A percentile compares a stretch with the other conserved stretches of the same genome.
Evolutionary conservation across 2,113 vertebrate genomes (phyloP).

Genomic region (Tetraodon nigroviridis): DNA sequence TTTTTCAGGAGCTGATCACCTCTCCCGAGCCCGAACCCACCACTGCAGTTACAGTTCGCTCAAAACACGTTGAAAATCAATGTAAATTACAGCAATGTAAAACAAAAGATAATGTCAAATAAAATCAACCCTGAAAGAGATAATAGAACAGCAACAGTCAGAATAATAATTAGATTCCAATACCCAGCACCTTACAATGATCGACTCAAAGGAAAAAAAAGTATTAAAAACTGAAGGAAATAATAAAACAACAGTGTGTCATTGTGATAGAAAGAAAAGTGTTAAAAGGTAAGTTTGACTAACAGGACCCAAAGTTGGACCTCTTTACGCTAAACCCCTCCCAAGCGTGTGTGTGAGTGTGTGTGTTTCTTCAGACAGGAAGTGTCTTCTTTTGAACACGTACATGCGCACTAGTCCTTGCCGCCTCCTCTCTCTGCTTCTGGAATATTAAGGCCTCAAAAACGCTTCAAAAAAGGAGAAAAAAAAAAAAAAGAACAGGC

Average conservation of each 20-base stretch:
- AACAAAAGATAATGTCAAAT: slow-evolving; percentile 60
- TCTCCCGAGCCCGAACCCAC: slow-evolving; percentile 63
- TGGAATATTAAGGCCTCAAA: slow-evolving; percentile 25
- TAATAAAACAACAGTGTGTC: slow-evolving; percentile 55
- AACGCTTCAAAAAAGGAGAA: neutral
- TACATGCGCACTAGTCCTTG: slow-evolving; percentile 13
- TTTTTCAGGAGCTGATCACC: slow-evolving; percentile 64
- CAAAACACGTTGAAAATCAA: slow-evolving; percentile 73
- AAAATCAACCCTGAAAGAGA: slow-evolving; percentile 75
- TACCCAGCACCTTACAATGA: slow-evolving; percentile 73
- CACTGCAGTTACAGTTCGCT: slow-evolving; percentile 74
- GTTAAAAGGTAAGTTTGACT: slow-evolving; percentile 51
- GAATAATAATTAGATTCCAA: slow-evolving; percentile 72
- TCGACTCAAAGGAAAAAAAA: slow-evolving; percentile 56
- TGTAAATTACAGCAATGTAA: slow-evolving; percentile 75
- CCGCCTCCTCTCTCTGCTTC: slow-evolving; percentile 21
- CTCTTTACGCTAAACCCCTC: slow-evolving; percentile 5
- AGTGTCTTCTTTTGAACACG: slow-evolving; percentile 14
- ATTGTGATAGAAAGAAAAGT: slow-evolving; percentile 55
- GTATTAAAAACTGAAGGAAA: slow-evolving; percentile 55
- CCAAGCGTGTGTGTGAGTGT: neutral
- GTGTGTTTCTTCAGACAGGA: slow-evolving; percentile 23
- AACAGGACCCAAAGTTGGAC: slow-evolving; percentile 18
- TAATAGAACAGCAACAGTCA: slow-evolving; percentile 71
- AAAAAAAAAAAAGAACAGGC: slow-evolving; percentile 8